These are phyloP conservation scores for Xiphophorus couchianus DNA, from an alignment of 2,113 vertebrate species.

Conservation along the genomic window DNA sequence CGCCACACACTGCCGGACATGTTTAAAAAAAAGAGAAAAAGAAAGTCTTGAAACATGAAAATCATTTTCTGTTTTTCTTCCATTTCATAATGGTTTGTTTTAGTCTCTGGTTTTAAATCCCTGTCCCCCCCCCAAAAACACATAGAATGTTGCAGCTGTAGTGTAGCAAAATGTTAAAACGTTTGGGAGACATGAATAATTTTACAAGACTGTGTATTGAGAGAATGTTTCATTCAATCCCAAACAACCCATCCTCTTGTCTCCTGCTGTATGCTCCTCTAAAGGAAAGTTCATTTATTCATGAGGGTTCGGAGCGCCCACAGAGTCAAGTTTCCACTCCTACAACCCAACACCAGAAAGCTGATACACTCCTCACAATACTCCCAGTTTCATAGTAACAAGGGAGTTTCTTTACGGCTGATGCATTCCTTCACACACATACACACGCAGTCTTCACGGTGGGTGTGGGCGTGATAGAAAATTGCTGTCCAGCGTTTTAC, in stretches of 20 bases:
- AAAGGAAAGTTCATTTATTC: slow-evolving; percentile 76
- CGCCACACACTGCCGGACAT: too few species aligned
- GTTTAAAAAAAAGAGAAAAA: too few species aligned
- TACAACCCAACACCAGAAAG: slow-evolving; percentile 69
- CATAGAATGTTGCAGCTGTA: neutral
- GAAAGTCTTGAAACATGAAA: neutral
- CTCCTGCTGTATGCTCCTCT: slow-evolving; percentile 42
- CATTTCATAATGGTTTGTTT: neutral
- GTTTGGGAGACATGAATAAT: neutral
- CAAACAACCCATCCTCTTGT: slow-evolving; percentile 18
- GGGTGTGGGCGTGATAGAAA: slow-evolving; percentile 23
- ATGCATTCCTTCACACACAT: slow-evolving; percentile 63
- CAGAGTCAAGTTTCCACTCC: slow-evolving; percentile 72
- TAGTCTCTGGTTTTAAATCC: neutral
- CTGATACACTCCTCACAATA: slow-evolving; percentile 71
- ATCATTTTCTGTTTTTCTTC: neutral
- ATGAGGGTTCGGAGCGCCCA: slow-evolving; percentile 69
- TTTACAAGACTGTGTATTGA: neutral
- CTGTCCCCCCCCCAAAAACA: neutral
- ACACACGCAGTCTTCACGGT: slow-evolving; percentile 18
- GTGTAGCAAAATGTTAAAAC: neutral
- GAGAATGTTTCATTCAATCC: slow-evolving; percentile 21
- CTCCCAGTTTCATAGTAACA: slow-evolving; percentile 68
- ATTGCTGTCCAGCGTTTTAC: slow-evolving; percentile 1
- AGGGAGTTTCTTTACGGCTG: slow-evolving; percentile 75